phyloP scores from a whole-genome alignment of 2,888 invertebrate genomes.

The Notodonta ziczac region DNA sequence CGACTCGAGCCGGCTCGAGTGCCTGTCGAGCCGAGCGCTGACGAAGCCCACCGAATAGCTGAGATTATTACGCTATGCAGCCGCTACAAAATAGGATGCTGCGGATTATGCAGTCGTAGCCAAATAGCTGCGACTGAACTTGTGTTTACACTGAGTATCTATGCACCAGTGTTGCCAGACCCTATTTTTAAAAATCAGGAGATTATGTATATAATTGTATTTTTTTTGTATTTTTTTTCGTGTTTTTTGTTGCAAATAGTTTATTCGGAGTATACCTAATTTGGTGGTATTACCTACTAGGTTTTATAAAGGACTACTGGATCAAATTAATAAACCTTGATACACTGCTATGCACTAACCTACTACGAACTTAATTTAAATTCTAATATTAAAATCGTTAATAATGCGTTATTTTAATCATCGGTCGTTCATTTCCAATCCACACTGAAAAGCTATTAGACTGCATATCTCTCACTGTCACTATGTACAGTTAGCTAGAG shows the following conservation, averaged over 20 bases:
- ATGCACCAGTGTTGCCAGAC: too few relatives aligned
- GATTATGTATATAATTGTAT: too few relatives aligned
- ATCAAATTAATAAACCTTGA: background rate
- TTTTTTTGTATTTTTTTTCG: too few relatives aligned
- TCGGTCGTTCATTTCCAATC: background rate
- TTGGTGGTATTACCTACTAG: too few relatives aligned
- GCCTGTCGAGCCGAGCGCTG: slow-evolving; percentile 74
- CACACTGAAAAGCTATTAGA: background rate
- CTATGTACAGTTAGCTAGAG: slow-evolving; percentile 20
- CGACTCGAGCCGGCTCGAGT: slow-evolving; percentile 66
- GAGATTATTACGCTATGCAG: slow-evolving; percentile 72
- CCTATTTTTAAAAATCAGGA: too few relatives aligned
- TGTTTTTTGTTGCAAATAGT: too few relatives aligned
- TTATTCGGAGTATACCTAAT: too few relatives aligned
- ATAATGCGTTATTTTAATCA: background rate
- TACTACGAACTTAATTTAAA: background rate
- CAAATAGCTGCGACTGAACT: slow-evolving; percentile 35
- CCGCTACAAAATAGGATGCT: slow-evolving; percentile 64
- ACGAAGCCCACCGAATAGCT: slow-evolving; percentile 76
- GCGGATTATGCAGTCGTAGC: slow-evolving; percentile 56
- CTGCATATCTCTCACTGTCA: background rate
- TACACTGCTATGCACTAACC: too few relatives aligned
- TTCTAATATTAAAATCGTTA: background rate
- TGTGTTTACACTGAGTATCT: slow-evolving; percentile 9
- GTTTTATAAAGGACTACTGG: background rate